Base-by-base conservation (phyloP, 2,797 vertebrate species). In the Furcifer pardalis region DNA sequence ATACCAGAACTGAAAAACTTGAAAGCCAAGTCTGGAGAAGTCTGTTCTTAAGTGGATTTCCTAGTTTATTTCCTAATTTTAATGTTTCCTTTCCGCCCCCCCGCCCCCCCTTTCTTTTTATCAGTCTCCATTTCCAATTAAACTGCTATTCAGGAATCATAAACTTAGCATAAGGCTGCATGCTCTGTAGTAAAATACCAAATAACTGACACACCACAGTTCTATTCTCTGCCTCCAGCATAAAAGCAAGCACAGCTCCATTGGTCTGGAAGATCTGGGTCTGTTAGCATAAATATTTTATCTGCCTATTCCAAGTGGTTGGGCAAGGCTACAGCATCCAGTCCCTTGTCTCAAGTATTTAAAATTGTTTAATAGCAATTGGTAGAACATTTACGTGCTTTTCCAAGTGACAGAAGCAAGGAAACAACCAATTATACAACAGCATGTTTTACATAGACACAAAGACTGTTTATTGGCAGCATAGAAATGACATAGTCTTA, bases 251-350 rank as follows among this genome's bases (percentile, higher is more conserved):
- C 30, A 32, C 46, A n/a, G 35, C 32, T 74, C 27, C 13, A 56
- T 75, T 69, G 77, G 69, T 42, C 42, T 81, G 78, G 59, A 65
- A 52, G 68, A 30, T 79, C 59, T 73, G 25, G 37, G 62, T 25
- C 62, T 77, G 62, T 68, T 74, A 32, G 25, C 49, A 56, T 80
- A 80, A 75, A 80, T 85, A 85, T 80, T 75, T 74, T 66, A 59
- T 59, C n/a, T 79, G 19, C 63, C 32, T 72, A 30, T 40, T 80
- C 77, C 71, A 85, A 85, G 49, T 27, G 35, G 69, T 74, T 83
- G 68, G 74, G 74, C 82, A 69, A 63, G 65, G 12, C 30, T 74
- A 6, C 77, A 46, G 37, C 35, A 42, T 63, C 25, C 32, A n/a
- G 2, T 69, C 65, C 37, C 52, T n/a, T 59, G 32, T 71, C 40